Percentiles rank a stretch among this genome's conserved stretches.
These are phyloP conservation scores for Marronus borbonicus DNA, from an alignment of 2,888 invertebrate genomes.

Conservation along the genomic window DNA sequence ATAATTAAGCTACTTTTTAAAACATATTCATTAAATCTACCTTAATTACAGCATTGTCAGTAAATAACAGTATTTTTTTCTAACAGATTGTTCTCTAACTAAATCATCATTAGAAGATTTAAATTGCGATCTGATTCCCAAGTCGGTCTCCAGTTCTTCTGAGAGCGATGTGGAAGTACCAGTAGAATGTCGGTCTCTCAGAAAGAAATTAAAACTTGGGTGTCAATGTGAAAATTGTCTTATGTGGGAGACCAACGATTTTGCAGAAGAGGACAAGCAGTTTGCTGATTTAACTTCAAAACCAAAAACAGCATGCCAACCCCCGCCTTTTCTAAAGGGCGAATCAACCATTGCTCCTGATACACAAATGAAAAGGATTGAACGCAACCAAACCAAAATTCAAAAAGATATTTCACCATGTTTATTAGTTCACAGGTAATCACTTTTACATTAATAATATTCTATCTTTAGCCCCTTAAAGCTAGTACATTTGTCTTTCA, in stretches of 20 bases:
- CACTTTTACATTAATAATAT: not conserved
- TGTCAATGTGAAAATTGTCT: constrained; percentile 51
- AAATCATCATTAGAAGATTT: constrained; percentile 33
- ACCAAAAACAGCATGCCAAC: constrained; percentile 38
- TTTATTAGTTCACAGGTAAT: constrained; percentile 55
- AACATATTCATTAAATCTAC: not conserved
- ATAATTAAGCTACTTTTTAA: not conserved
- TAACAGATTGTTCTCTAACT: constrained; percentile 9
- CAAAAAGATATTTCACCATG: constrained; percentile 52
- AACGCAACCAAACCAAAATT: constrained; percentile 46
- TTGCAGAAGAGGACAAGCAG: constrained; percentile 20
- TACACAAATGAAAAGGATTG: constrained; percentile 41
- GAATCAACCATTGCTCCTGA: constrained; percentile 3
- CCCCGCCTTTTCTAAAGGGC: constrained; percentile 50
- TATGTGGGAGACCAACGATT: constrained; percentile 48
- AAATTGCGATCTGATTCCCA: not conserved
- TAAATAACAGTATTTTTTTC: not conserved
- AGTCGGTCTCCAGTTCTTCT: constrained; percentile 14
- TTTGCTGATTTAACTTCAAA: constrained; percentile 11
- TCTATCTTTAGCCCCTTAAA: too few species aligned
- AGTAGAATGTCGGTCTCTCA: not conserved
- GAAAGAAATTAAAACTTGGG: constrained; percentile 23
- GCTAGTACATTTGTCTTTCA: too few species aligned
- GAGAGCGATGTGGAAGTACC: constrained; percentile 11
- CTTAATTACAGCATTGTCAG: not conserved